Base-by-base conservation (phyloP, 2,888 invertebrate genomes). In the Drosophila prolongata region DNA sequence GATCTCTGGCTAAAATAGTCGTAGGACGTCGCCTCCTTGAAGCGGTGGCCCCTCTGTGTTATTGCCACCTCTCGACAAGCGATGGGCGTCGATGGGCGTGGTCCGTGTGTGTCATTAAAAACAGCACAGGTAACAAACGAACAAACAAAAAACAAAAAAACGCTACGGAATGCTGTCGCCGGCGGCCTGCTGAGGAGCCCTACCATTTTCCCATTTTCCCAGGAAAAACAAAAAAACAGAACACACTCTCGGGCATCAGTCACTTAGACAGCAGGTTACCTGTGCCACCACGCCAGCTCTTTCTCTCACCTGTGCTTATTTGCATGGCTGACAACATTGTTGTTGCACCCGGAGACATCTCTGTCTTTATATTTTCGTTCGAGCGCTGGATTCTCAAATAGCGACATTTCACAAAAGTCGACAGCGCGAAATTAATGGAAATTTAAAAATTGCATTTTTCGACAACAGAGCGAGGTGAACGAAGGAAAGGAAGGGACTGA, bases 381-480 rank as follows among this genome's bases (percentile, higher is more conserved):
- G 64, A 60, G 76, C 68, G 66, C 44, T 75, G 81, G 80, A 80
- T 80, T 72, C 76, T 64, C 76, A 35, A 38, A 43, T 55, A 76
- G 85, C 68, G 82, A 59, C 82, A 82, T 87, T 85, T 85, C 65
- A 76, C 79, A 72, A 87, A 81, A 87, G 74, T 87, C 80, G 84
- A 82, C 87, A 84, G 82, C 82, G 76, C 76, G 78, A 84, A 84
- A 87, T 84, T 87, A 85, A 84, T 84, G 84, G 80, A 85, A 84
- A 87, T 85, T 81, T 87, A 87, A 84, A 87, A 87, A 79, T 85
- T 81, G 86, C 82, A 81, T 82, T 82, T 80, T 79, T 84, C 78
- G 78, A 83, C 79, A 77, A 64, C 77, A 60, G 66, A 27, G 27
- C 11, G 19, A n/a, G 46, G 13, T 13, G 19, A 24, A 19, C 24